A percentile compares a stretch with the other conserved stretches of the same genome.
Conservation (phyloP, 2,888 invertebrate genomes). For the Dryadula phaetusa region DNA sequence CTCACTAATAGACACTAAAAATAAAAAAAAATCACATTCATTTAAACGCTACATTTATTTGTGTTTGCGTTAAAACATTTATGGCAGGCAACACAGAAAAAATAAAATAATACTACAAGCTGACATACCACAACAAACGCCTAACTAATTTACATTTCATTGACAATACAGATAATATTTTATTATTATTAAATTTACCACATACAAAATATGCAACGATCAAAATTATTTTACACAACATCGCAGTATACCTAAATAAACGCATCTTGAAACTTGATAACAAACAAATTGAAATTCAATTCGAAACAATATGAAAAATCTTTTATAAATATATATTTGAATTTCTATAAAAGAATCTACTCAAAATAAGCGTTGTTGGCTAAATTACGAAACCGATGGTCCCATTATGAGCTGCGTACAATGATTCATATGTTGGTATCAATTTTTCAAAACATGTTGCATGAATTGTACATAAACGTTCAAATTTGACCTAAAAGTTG, state of each 20-base stretch:
- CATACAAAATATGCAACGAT: background rate
- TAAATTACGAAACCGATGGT: slow-evolving; percentile 56
- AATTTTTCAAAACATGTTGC: background rate
- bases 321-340: slow-evolving; percentile 3
- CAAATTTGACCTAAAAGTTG: background rate
- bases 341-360: slow-evolving; percentile 14
- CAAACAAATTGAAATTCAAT: background rate
- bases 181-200: background rate
- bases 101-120: slow-evolving; percentile 49
- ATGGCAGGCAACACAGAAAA: slow-evolving; percentile 68
- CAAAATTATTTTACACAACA: background rate
- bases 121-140: slow-evolving; percentile 4
- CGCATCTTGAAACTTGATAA: too few species aligned
- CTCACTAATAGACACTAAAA: slow-evolving; percentile 63
- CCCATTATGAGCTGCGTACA: slow-evolving; percentile 56
- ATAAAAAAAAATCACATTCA: slow-evolving; percentile 79
- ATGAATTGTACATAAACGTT: background rate
- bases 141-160: slow-evolving; percentile 22
- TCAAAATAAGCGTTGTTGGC: slow-evolving; percentile 24
- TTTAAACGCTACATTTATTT: slow-evolving; percentile 59
- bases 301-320: slow-evolving; percentile 1
- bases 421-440: slow-evolving; percentile 54
- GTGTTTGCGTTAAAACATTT: slow-evolving; percentile 58
- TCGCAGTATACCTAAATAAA: background rate
- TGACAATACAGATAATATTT: background rate